Conservation (phyloP, 2,113 vertebrate genomes). For the Charina bottae region DNA sequence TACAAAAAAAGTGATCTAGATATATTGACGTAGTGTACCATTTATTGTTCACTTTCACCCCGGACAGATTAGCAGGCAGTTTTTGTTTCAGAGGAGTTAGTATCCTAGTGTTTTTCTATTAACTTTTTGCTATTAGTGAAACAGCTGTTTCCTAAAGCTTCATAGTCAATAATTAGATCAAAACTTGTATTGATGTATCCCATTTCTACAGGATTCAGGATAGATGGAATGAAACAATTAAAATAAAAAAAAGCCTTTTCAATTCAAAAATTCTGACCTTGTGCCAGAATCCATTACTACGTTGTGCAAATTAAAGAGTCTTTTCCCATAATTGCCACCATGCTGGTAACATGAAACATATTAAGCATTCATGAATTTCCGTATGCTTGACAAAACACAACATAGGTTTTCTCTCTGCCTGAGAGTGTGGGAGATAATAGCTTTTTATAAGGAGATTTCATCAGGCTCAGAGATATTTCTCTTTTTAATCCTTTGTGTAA, state of each 20-base stretch:
- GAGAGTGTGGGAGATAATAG: conserved; percentile 35
- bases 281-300: conserved; percentile 8
- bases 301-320: conserved; percentile 35
- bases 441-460: conserved; percentile 57
- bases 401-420: not conserved
- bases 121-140: not conserved
- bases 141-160: not conserved
- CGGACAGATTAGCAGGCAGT: not conserved
- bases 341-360: conserved; percentile 32
- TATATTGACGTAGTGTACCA: not conserved
- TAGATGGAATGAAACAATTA: not conserved
- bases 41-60: not conserved
- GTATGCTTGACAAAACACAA: conserved; percentile 18
- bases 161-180: not conserved
- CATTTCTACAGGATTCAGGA: not conserved
- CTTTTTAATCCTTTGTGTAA: conserved; percentile 71
- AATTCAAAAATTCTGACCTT: conserved; percentile 24
- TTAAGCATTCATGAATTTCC: conserved; percentile 16
- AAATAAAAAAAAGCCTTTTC: conserved; percentile 13
- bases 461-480: conserved; percentile 61
- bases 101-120: not conserved
- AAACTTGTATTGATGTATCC: not conserved
- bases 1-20: not conserved
- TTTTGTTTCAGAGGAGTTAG: not conserved
- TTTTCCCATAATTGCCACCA: conserved; percentile 45